Conservation (phyloP, 2,797 vertebrate species). For the Crocidura indochinensis region DNA sequence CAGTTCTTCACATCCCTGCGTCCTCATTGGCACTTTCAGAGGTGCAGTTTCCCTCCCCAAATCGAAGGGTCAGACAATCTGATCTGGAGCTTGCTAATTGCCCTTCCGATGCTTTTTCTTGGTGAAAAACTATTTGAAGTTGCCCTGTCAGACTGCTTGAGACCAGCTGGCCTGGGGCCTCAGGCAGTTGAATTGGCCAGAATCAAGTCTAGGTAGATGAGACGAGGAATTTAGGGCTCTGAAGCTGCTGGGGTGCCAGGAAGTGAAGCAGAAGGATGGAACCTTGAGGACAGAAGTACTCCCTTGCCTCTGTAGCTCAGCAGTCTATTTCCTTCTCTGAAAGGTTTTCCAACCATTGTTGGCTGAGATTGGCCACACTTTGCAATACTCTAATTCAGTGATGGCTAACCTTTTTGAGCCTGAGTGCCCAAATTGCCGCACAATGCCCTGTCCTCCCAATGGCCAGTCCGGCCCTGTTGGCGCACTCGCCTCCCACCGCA, state of each 20-base stretch:
- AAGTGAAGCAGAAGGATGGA: background rate
- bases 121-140: no score
- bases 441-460: no score
- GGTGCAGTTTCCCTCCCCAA: background rate
- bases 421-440: no score
- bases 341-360: constrained; percentile 25
- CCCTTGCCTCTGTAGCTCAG: background rate
- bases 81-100: constrained; percentile 12
- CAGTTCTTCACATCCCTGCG: background rate
- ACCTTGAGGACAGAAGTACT: background rate
- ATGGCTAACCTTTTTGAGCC: no score
- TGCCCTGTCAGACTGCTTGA: background rate
- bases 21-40: constrained; percentile 36
- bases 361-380: background rate
- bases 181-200: constrained; percentile 14
- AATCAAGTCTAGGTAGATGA: background rate
- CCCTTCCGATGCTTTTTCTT: no score
- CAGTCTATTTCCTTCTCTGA: constrained; percentile 11
- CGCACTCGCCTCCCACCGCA: no score
- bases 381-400: no score
- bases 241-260: background rate
- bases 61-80: background rate
- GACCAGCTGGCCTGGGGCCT: background rate
- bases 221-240: constrained; percentile 10
- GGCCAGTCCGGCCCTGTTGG: no score